phyloP scores from a whole-genome alignment of 1,140 invertebrate species.

The Anastatus disparis region DNA sequence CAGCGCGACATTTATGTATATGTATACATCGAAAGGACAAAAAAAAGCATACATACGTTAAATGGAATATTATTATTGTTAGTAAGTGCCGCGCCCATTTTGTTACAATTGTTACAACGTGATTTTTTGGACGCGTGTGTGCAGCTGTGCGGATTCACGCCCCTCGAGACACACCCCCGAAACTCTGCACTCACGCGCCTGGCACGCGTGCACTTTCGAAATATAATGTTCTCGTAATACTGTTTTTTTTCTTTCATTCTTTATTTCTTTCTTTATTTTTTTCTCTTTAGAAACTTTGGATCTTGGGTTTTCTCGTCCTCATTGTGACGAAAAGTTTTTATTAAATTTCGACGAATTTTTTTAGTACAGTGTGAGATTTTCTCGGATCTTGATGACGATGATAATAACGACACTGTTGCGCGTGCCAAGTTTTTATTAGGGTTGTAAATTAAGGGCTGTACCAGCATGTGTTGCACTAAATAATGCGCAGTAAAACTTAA shows the following conservation, averaged over 20 bases:
- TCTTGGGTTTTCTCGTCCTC: slow-evolving; percentile 5
- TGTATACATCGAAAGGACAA: background rate
- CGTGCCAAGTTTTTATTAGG: background rate
- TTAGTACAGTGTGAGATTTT: background rate
- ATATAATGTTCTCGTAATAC: no score
- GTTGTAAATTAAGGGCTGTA: background rate
- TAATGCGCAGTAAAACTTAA: no score
- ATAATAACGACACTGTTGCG: background rate
- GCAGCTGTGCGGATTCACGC: slow-evolving; percentile 58
- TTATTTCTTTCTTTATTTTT: no score
- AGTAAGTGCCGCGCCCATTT: background rate
- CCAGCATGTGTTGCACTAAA: no score
- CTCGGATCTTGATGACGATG: no score
- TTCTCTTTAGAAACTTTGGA: no score
- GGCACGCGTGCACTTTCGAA: slow-evolving; percentile 53
- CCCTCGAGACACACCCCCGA: slow-evolving; percentile 57
- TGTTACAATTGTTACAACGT: slow-evolving; percentile 10
- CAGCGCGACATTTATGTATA: no score
- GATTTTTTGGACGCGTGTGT: slow-evolving; percentile 51
- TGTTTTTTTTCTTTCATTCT: no score
- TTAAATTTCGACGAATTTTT: slow-evolving; percentile 28
- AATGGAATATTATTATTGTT: slow-evolving; percentile 15
- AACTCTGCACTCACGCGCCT: slow-evolving; percentile 45
- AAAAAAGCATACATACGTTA: background rate
- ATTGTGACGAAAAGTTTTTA: slow-evolving; percentile 28